phyloP scores from a whole-genome alignment of 2,888 invertebrate species.

The Pheosia tremula region DNA sequence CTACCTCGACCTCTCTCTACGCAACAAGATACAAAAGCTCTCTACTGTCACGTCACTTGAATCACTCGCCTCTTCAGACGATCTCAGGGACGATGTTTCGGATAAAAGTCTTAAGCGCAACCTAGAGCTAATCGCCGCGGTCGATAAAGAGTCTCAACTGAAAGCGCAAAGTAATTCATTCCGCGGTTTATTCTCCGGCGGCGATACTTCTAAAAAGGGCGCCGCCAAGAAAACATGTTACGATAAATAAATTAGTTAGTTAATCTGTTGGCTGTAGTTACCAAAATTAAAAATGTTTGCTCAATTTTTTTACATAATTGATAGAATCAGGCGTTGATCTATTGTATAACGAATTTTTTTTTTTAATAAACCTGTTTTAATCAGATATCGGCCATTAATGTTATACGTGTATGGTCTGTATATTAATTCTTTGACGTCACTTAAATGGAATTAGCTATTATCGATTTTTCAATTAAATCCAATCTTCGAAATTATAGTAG shows the following conservation, averaged over 20 bases:
- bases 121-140: constrained; percentile 49
- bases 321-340: no score
- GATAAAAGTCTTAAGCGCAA: constrained; percentile 60
- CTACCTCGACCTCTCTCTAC: constrained; percentile 60
- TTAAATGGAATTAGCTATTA: no score
- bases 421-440: no score
- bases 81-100: constrained; percentile 48
- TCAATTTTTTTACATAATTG: constrained; percentile 3
- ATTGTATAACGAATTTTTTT: no score
- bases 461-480: no score
- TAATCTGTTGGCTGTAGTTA: constrained; percentile 21
- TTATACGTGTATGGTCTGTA: no score
- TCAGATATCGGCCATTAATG: no score
- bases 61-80: constrained; percentile 76
- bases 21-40: constrained; percentile 48
- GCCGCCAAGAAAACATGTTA: constrained; percentile 11
- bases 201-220: constrained; percentile 47
- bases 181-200: constrained; percentile 57
- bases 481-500: no score
- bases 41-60: constrained; percentile 85
- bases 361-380: no score
- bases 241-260: background rate
- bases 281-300: constrained; percentile 7
- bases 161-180: constrained; percentile 65
- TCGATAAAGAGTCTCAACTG: constrained; percentile 67